A percentile compares a stretch with the other conserved stretches of the same genome.
Conservation (phyloP, 2,113 vertebrate species). For the Syngnathus typhle region DNA sequence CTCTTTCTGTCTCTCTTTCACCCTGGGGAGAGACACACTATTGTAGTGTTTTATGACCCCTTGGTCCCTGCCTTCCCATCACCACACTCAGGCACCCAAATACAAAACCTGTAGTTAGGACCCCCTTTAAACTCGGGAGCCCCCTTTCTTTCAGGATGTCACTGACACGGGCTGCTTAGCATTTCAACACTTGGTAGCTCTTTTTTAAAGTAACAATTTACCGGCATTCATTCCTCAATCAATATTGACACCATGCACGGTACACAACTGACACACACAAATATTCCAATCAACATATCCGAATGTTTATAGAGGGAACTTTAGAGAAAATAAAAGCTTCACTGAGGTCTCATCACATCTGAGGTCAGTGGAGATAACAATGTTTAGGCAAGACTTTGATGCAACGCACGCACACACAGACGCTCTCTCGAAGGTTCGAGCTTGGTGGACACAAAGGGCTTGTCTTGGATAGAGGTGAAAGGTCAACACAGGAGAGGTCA, state of each 20-base stretch:
- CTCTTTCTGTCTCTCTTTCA: conserved; percentile 54
- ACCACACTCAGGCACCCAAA: conserved; percentile 32
- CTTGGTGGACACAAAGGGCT: conserved; percentile 60
- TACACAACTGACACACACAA: not conserved
- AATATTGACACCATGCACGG: not conserved
- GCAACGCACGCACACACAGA: conserved; percentile 47
- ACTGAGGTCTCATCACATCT: conserved; percentile 56
- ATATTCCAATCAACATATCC: conserved; percentile 22
- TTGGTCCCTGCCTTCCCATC: conserved; percentile 38
- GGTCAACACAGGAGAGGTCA: conserved; percentile 62
- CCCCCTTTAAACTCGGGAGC: conserved; percentile 18
- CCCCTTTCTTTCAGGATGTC: conserved; percentile 7
- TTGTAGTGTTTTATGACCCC: conserved; percentile 66
- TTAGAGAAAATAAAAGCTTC: conserved; percentile 17
- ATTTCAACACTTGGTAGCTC: not conserved
- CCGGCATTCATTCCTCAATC: not conserved
- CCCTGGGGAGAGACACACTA: conserved; percentile 61
- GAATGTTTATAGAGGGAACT: conserved; percentile 22
- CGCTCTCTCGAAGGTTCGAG: conserved; percentile 39
- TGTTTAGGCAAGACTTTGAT: conserved; percentile 79
- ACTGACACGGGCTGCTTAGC: not conserved
- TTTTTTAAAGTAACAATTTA: not conserved
- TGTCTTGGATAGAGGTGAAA: conserved; percentile 57
- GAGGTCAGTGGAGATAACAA: conserved; percentile 75
- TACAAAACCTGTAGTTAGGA: conserved; percentile 37